Conservation (phyloP, 2,888 invertebrate species). For the Limnephilus marmoratus region DNA sequence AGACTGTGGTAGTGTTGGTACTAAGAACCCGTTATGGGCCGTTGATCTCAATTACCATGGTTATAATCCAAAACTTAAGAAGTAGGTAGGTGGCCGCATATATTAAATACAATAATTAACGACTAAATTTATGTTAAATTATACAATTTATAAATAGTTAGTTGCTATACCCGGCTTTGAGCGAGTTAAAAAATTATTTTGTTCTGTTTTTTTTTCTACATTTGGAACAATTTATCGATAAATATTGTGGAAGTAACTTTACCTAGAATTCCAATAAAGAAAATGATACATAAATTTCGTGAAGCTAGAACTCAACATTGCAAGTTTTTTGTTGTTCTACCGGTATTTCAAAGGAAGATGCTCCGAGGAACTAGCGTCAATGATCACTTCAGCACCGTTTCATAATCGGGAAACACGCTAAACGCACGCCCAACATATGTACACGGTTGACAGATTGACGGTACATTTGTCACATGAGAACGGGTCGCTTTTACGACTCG, state of each 20-base stretch:
- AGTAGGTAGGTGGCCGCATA: background rate
- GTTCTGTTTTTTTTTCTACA: background rate
- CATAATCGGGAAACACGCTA: too few species aligned
- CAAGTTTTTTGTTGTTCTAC: too few species aligned
- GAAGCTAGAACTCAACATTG: background rate
- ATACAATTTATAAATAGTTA: background rate
- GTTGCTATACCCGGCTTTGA: background rate
- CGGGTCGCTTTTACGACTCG: too few species aligned
- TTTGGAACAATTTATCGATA: too few species aligned
- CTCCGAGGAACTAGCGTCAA: too few species aligned
- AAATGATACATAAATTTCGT: background rate
- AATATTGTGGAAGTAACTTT: background rate
- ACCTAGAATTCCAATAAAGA: background rate
- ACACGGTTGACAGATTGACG: too few species aligned
- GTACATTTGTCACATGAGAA: too few species aligned
- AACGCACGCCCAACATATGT: too few species aligned
- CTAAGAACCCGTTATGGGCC: background rate
- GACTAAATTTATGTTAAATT: background rate
- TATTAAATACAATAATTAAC: background rate
- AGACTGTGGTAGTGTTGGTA: background rate
- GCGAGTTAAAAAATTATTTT: background rate
- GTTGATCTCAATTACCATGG: background rate
- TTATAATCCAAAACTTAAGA: constrained; percentile 2
- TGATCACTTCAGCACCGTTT: too few species aligned
- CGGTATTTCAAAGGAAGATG: too few species aligned